Evolutionary conservation across 2,888 invertebrate genomes (phyloP), one percentile per base, ranked within the genome.

Genomic region (Stenodera caucasica): DNA sequence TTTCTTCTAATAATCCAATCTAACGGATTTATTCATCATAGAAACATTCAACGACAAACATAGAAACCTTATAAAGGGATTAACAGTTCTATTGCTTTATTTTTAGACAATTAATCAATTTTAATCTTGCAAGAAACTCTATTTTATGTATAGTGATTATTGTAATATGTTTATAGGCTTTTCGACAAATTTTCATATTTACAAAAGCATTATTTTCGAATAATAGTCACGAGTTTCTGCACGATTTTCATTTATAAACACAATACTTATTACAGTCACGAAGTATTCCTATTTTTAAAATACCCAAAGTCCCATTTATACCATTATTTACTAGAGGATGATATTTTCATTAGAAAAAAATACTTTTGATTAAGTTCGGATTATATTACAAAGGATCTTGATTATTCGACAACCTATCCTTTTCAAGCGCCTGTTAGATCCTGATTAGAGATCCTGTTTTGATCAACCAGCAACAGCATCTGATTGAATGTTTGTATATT

Each of bases 161-260:
- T 26, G 5, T 26, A 4, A 2, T 2, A 26, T 26, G 5, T 26
- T 26, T 26, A 18, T 40, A 18, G 40, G 18, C 8, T 2, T 45
- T 21, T 40, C n/a, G 45, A 21, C 12, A 18, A 21, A 18, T 45
- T 45, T 45, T 12, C 11, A 45, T 18, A n/a, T 33, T n/a, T 12
- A 33, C 8, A 33, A 1, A n/a, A 33, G n/a, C 9, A 45, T 45
- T 45, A 45, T 45, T 45, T 45, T 45, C 6, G n/a, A 45, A 45
- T 45, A 45, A 45, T 23, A 23, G 23, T 45, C 45, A 45, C 45
- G 45, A 45, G 9, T 45, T 45, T 45, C 45, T 45, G 45, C n/a
- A 45, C 12, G 11, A 23, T 6, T 4, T 45, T 21, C 21, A 9
- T 40, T 40, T 6, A 37, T 8, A 15, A 18, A 18, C 9, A 45